Evolutionary conservation across 2,888 invertebrate species (phyloP).

Genomic region (Tachina grossa): DNA sequence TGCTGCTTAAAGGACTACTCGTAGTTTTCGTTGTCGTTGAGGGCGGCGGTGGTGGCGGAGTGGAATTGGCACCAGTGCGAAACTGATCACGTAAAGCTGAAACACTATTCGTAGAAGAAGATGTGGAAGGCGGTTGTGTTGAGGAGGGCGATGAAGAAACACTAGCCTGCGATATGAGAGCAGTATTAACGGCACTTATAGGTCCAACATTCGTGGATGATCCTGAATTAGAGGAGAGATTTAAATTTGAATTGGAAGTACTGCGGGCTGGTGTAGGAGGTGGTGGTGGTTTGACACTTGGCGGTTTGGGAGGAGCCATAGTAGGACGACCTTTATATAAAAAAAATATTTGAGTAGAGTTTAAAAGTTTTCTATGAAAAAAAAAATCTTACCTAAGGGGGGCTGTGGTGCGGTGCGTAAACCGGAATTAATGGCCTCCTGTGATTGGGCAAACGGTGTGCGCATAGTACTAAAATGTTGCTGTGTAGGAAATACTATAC

Average conservation of each 20-base stretch:
- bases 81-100: conserved; percentile 81
- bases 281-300: conserved; percentile 82
- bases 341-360: not conserved
- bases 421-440: conserved; percentile 78
- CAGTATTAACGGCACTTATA: conserved; percentile 77
- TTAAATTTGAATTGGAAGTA: conserved; percentile 82
- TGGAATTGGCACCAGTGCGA: conserved; percentile 76
- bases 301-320: conserved; percentile 80
- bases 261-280: conserved; percentile 83
- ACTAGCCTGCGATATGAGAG: conserved; percentile 75
- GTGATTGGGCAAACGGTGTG: conserved; percentile 79
- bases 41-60: conserved; percentile 75
- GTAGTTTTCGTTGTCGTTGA: conserved; percentile 72
- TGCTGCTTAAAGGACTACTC: conserved; percentile 74
- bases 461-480: conserved; percentile 82
- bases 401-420: conserved; percentile 81
- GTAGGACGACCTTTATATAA: conserved; percentile 80
- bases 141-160: conserved; percentile 69
- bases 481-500: conserved; percentile 79
- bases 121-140: conserved; percentile 76
- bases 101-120: conserved; percentile 79
- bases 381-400: conserved; percentile 79
- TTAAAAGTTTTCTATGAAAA: not conserved
- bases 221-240: conserved; percentile 73
- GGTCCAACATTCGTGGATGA: conserved; percentile 70